Percentiles rank a stretch among this genome's conserved stretches.
Evolutionary conservation across 2,888 invertebrate genomes (phyloP).

Genomic region (Habroteleia sp.): DNA sequence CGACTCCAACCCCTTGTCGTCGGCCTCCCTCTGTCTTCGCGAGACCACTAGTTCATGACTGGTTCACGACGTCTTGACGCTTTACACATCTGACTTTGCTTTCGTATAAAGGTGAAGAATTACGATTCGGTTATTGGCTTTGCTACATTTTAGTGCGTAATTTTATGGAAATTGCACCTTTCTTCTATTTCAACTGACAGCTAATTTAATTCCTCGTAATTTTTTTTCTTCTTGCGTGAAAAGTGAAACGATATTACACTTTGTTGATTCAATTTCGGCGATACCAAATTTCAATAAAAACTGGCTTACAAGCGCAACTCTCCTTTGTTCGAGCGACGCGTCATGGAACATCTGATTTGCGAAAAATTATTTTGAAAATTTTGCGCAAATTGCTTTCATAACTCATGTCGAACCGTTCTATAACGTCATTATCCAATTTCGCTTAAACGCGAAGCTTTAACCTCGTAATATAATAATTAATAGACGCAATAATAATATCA

Average conservation of each 20-base stretch:
- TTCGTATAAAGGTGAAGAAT: conserved; percentile 70
- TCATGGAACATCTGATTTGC: conserved; percentile 19
- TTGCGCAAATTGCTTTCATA: conserved; percentile 11
- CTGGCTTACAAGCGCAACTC: conserved; percentile 13
- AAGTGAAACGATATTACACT: conserved; percentile 29
- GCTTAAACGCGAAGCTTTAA: conserved; percentile 1
- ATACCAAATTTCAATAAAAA: conserved; percentile 32
- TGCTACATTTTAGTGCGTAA: conserved; percentile 71
- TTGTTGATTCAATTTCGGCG: conserved; percentile 37
- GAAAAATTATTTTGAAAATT: conserved; percentile 24
- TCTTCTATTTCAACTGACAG: conserved; percentile 41
- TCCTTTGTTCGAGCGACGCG: background rate
- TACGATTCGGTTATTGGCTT: conserved; percentile 75
- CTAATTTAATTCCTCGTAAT: conserved; percentile 59
- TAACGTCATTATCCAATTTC: conserved; percentile 6
- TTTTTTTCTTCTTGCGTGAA: conserved; percentile 26
- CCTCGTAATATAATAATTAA: conserved; percentile 29
- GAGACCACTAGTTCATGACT: conserved; percentile 44
- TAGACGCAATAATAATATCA: conserved; percentile 29
- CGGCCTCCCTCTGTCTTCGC: conserved; percentile 30
- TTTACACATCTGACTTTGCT: conserved; percentile 54
- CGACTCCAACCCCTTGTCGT: conserved; percentile 31
- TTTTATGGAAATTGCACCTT: conserved; percentile 70
- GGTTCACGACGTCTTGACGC: conserved; percentile 63
- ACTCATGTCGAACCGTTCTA: background rate